Percentiles rank a stretch among this genome's conserved stretches.
Evolutionary conservation across 2,888 invertebrate species (phyloP).

Genomic region (Rhopalosiphum nymphaeae): DNA sequence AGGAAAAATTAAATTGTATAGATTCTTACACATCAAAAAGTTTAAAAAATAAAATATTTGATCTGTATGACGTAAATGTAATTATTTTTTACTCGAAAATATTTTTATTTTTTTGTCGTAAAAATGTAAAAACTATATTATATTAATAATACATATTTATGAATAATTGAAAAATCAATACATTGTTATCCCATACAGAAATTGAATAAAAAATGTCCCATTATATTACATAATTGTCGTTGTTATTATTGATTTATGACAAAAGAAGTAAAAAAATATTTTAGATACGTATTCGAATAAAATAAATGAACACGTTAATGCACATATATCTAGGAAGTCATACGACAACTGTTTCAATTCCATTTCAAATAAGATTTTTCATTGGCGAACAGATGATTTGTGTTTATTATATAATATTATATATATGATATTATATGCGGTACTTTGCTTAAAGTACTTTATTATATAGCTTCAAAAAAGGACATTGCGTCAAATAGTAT

Average conservation of each 20-base stretch:
- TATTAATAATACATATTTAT: not conserved
- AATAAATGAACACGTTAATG: not conserved
- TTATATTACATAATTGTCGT: not conserved
- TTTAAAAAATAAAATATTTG: not conserved
- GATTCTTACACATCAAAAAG: not conserved
- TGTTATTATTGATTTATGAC: constrained; percentile 14
- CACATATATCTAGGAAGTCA: not conserved
- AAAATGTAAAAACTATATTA: not conserved
- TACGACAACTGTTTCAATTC: not conserved
- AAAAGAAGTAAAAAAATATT: not conserved
- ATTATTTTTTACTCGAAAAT: not conserved
- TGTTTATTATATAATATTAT: not conserved
- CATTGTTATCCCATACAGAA: not conserved
- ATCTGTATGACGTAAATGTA: not conserved
- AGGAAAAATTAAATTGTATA: not conserved
- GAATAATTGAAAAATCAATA: constrained; percentile 43
- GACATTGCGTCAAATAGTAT: constrained; percentile 16
- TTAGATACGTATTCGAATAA: not conserved
- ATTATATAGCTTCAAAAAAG: constrained; percentile 31
- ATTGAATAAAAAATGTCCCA: not conserved
- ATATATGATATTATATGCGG: not conserved
- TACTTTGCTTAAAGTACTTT: constrained; percentile 23
- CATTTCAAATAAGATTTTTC: not conserved
- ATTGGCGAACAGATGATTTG: not conserved
- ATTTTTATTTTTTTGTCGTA: not conserved